Base-by-base conservation (phyloP, 2,888 invertebrate species). In the Elmis aenea region DNA sequence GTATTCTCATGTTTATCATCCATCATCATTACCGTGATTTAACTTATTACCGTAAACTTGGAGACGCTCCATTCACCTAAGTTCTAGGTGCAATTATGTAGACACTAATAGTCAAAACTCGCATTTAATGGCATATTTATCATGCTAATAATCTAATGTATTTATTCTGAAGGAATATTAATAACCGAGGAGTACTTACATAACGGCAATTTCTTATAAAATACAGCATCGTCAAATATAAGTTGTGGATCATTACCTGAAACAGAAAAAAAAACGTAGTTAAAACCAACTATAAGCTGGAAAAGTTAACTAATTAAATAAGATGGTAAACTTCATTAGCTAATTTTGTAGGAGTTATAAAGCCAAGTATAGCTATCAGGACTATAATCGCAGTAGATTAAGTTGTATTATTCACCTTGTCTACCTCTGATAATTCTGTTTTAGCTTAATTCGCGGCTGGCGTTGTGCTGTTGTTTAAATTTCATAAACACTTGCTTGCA, bases 21-120 rank as follows among this genome's bases (percentile, higher is more conserved):
- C 54, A 59, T 61, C 59, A 61, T 61, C 57, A 58, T 59, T 59
- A 59, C 41, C 43, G 45, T 49, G 55, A 58, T 59, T 61, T 53
- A 53, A 42, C 42, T 51, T 45, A 49, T 55, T 55, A 52, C 50
- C 48, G 43, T 44, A 44, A 52, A 54, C 54, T 54, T 46, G 45
- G 47, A 54, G 51, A 51, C 55, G 48, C 45, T 43, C 48, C 54
- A 53, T 47, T 45, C 50, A 54, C 52, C 52, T 54, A 55, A 56
- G 53, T 55, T 36, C 43, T 32, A 54, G 51, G 35, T 43, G 39
- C 55, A 59, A 61, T 61, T 61, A 61, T 61, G 59, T 60, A 53
- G 54, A 57, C 51, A 52, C 49, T 52, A 51, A 53, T 47, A 54
- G 54, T 58, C 52, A 51, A 54, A 53, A 57, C 53, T 52, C 52